Evolutionary conservation across 2,888 invertebrate genomes (phyloP).

Genomic region (Magallana nippona): DNA sequence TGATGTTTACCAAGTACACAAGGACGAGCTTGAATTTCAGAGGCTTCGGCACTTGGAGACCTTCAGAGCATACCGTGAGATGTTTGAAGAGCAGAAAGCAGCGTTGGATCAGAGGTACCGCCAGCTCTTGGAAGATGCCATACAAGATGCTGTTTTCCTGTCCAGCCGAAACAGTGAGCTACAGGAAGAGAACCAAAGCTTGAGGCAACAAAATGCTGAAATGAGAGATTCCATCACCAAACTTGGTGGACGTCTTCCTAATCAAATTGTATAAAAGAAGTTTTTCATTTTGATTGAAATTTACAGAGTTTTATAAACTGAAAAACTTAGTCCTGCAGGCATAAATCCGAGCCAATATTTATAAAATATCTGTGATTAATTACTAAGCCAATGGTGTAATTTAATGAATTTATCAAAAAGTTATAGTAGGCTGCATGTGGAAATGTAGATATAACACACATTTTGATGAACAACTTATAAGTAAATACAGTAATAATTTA

Average conservation of each 20-base stretch:
- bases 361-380: too few relatives aligned
- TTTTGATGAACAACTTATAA: too few relatives aligned
- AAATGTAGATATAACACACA: too few relatives aligned
- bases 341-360: too few relatives aligned
- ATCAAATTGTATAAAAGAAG: not conserved
- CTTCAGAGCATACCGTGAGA: constrained; percentile 76
- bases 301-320: too few relatives aligned
- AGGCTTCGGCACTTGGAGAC: constrained; percentile 78
- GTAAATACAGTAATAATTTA: too few relatives aligned
- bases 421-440: too few relatives aligned
- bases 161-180: constrained; percentile 75
- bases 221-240: constrained; percentile 73
- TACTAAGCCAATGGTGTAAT: too few relatives aligned
- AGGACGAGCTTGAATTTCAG: constrained; percentile 76
- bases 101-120: constrained; percentile 76
- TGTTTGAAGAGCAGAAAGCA: constrained; percentile 78
- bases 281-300: not conserved
- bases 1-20: constrained; percentile 72
- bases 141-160: constrained; percentile 77
- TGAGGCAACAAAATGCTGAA: constrained; percentile 70
- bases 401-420: too few relatives aligned
- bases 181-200: constrained; percentile 69
- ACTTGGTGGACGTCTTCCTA: constrained; percentile 68
- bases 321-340: too few relatives aligned
- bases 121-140: constrained; percentile 73